Evolutionary conservation across 2,888 invertebrate species (phyloP).

Genomic region (Caenorhabditis sulstoni): DNA sequence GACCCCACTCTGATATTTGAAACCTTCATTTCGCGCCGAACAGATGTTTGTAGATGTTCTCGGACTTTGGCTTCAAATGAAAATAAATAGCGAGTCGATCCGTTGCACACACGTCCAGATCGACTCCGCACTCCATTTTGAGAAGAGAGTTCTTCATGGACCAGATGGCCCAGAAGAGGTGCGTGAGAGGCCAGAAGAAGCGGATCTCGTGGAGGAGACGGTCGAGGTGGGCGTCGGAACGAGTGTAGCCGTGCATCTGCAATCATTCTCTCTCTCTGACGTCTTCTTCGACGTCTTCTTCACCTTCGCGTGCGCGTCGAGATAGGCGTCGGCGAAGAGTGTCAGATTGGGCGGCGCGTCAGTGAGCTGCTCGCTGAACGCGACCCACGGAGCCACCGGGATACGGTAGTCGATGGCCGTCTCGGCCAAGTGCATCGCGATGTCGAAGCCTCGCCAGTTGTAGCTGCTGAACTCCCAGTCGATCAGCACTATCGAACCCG

Average conservation of each 20-base stretch:
- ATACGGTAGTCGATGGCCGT: conserved; percentile 31
- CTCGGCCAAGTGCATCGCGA: conserved; percentile 44
- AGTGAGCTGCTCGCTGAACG: conserved; percentile 26
- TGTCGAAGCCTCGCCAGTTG: conserved; percentile 42
- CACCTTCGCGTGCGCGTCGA: conserved; percentile 35
- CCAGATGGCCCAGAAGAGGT: conserved; percentile 31
- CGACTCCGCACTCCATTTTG: conserved; percentile 33
- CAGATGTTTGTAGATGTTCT: too few relatives aligned
- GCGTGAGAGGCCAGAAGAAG: conserved; percentile 43
- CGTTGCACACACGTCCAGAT: conserved; percentile 17
- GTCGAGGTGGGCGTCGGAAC: conserved; percentile 7
- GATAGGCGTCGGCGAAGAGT: conserved; percentile 29
- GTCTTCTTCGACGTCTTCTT: too few relatives aligned
- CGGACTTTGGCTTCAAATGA: conserved; percentile 25
- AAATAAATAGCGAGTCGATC: conserved; percentile 34
- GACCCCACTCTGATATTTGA: conserved; percentile 6
- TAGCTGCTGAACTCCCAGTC: conserved; percentile 41
- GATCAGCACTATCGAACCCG: conserved; percentile 16
- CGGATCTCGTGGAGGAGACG: conserved; percentile 12
- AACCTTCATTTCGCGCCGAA: too few relatives aligned
- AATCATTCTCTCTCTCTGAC: not conserved
- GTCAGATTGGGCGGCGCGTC: conserved; percentile 32
- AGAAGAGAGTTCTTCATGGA: conserved; percentile 15
- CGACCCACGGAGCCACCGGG: conserved; percentile 19
- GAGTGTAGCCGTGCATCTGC: conserved; percentile 22